Evolutionary conservation across 2,113 vertebrate genomes (phyloP), one percentile per base, ranked within the genome.

Genomic region (Hemiprocne comata): DNA sequence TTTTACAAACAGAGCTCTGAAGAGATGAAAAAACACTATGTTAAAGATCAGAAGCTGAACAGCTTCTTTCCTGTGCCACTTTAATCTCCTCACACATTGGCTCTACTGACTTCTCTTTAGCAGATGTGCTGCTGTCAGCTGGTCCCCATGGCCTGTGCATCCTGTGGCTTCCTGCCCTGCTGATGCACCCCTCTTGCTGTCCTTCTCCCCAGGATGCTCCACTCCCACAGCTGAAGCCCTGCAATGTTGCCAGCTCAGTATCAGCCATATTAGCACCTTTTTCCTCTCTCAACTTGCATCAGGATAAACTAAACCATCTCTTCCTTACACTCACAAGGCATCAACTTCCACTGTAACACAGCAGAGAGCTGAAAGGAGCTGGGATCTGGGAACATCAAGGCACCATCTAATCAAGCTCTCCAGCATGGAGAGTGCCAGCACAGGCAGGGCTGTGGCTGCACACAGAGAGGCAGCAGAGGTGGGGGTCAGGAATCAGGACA

Each of bases 211-310:
- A 17, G 33, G 33, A 44, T 25, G 46, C 38, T 53, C 66, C n/a
- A 4, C 62, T 50, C 62, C 19, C 19, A 6, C 46, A 66, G 23
- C 26, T 78, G 67, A 31, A 91, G 36, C 14, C 23, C 17, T 33
- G 65, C 0, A 0, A 50, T 26, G 14, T 0, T 29, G 21, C 8
- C 65, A 75, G 48, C 31, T 86, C 53, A 31, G 6, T 53, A 40
- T 12, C 0, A 0, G 28, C 5, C 3, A 31, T 13, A 34, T 4
- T 12, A 29, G 15, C 8, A 78, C n/a, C 34, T 75, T 48, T 48
- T 21, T 26, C 29, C 17, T 78, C 61, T 73, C 60, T 86, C 28
- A 53, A 9, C 40, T 70, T 89, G 46, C 51, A 26, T 31, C 31
- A 67, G n/a, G 18, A 74, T 26, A 53, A 88, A 64, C 15, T 7